Evolutionary conservation across 1,140 invertebrate species (phyloP), one percentile per base, ranked within the genome.

Genomic region (Nylanderia fulva): DNA sequence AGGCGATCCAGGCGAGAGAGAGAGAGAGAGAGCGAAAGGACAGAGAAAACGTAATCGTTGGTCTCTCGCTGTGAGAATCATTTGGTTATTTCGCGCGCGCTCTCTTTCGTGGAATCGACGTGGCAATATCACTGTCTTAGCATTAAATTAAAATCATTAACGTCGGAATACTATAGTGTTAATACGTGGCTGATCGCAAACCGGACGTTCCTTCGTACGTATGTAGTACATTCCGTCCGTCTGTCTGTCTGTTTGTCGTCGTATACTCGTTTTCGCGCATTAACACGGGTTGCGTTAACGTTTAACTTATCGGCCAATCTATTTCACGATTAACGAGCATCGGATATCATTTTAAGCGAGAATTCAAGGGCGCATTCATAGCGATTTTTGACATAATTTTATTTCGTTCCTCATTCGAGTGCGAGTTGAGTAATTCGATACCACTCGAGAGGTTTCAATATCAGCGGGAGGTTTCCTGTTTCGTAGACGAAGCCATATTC

Each of bases 1-100:
- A 61, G 61, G 52, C n/a, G 56, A 76, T 56, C 33, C 39, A 39
- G 42, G 21, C 56, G 42, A 56, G 60, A 60, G 83, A 72, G 52
- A 63, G 66, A 63, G 58, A 42, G 61, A 74, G 52, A 45, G 66
- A 54, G 76, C 27, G 71, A 45, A 58, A 79, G 48, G 68, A 83
- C 54, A 74, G 77, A 74, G 77, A 86, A 60, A 85, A 88, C 82
- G 86, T 87, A 85, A 89, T 89, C 84, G 84, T 84, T 61, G 84
- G 88, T 86, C 85, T 82, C 87, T 89, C 75, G 87, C 87, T 89
- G 88, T 66, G 87, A 88, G 85, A 86, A 76, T 89, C 79, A 83
- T 88, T 86, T 86, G 72, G 87, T 88, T 88, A 89, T 88, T 88
- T 88, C 87, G 79, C 79, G 79, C 87, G 61, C 87, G 56, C 68